phyloP scores from a whole-genome alignment of 1,140 invertebrate species.

The Ganaspis sp. region DNA sequence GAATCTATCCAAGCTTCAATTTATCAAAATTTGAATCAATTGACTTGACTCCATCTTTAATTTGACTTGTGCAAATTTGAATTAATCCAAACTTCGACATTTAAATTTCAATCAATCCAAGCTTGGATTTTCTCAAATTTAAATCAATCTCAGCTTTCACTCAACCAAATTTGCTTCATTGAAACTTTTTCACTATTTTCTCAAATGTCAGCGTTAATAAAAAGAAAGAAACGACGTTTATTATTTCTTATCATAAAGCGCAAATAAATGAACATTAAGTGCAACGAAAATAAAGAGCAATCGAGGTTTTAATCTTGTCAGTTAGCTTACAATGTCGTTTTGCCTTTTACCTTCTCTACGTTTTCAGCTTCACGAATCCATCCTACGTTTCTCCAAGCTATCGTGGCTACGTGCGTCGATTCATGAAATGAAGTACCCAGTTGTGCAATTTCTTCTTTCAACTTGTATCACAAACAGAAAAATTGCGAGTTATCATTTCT shows the following conservation, averaged over 20 bases:
- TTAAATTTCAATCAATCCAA: too few relatives aligned
- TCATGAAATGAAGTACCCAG: constrained; percentile 17
- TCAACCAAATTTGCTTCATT: too few relatives aligned
- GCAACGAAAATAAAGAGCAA: not conserved
- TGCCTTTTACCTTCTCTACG: constrained; percentile 2
- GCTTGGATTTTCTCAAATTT: too few relatives aligned
- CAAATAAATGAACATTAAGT: not conserved
- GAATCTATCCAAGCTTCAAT: too few relatives aligned
- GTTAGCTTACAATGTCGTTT: not conserved
- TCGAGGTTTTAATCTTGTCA: constrained; percentile 25
- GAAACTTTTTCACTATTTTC: too few relatives aligned
- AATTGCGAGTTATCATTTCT: constrained; percentile 9
- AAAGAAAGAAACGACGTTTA: not conserved
- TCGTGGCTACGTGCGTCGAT: not conserved
- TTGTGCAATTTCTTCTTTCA: not conserved
- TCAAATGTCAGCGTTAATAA: too few relatives aligned
- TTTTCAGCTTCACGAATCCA: constrained; percentile 23
- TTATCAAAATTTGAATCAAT: too few relatives aligned
- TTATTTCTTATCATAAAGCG: not conserved
- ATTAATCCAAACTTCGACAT: too few relatives aligned
- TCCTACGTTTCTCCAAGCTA: constrained; percentile 1
- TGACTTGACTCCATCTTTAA: too few relatives aligned
- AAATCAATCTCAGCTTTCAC: too few relatives aligned
- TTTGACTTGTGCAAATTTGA: too few relatives aligned
- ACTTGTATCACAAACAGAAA: not conserved